phyloP scores from a whole-genome alignment of 2,797 vertebrate species.

The Melanotaenia boesemani region DNA sequence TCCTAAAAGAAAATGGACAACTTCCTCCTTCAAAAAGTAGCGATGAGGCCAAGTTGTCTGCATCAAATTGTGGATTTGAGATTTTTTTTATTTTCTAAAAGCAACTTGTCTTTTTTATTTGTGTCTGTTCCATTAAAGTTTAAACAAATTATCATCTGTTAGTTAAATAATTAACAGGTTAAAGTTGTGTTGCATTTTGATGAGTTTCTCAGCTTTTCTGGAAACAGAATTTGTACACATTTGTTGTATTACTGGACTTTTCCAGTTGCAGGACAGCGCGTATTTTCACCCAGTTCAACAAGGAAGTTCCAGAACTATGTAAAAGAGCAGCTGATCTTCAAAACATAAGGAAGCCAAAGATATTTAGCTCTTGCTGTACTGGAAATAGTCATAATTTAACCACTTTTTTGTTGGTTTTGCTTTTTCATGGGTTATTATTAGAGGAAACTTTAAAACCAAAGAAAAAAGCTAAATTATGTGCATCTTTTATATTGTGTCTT shows the following conservation, averaged over 20 bases:
- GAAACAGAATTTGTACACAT: neutral
- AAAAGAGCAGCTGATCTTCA: neutral
- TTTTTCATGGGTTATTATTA: neutral
- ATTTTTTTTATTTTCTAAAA: too few relatives aligned
- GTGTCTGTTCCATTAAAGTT: neutral
- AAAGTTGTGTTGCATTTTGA: too few relatives aligned
- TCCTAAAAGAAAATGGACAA: too few relatives aligned
- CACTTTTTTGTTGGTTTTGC: too few relatives aligned
- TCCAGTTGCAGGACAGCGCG: neutral
- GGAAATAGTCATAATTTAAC: too few relatives aligned
- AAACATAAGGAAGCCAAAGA: neutral
- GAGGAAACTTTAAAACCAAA: constrained; percentile 6
- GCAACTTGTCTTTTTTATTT: neutral
- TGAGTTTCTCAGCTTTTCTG: neutral
- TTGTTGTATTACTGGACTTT: neutral
- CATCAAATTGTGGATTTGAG: neutral
- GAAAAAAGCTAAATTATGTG: neutral
- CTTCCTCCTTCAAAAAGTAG: too few relatives aligned
- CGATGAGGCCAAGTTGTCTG: neutral
- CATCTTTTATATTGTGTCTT: neutral
- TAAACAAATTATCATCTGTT: neutral
- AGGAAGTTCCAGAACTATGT: neutral
- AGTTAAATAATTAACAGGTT: too few relatives aligned
- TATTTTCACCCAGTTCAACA: neutral
- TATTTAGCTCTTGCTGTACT: too few relatives aligned